Percentiles rank a stretch among this genome's conserved stretches.
Evolutionary conservation across 2,113 vertebrate genomes (phyloP).

Genomic region (Gambusia holbrooki): DNA sequence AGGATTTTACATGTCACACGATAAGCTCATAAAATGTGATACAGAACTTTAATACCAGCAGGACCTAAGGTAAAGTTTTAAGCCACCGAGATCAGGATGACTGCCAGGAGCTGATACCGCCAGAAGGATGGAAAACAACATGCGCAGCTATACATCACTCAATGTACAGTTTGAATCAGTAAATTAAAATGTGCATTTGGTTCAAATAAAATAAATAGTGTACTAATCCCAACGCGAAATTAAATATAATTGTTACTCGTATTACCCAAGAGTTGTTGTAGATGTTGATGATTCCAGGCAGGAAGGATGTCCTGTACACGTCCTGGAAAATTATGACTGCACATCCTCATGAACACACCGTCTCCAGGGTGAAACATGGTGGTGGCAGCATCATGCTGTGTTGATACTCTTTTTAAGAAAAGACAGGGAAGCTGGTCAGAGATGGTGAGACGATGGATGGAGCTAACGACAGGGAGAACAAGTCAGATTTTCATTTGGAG

Average conservation of each 20-base stretch:
- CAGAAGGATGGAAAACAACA: neutral
- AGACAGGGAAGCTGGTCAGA: neutral
- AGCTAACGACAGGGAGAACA: neutral
- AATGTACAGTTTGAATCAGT: neutral
- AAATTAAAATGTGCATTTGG: neutral
- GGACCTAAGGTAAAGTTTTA: slow-evolving; percentile 17
- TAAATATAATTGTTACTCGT: too few species aligned
- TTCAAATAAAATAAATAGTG: too few species aligned
- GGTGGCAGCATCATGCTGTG: too few species aligned
- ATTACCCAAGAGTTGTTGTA: too few species aligned
- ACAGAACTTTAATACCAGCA: slow-evolving; percentile 5
- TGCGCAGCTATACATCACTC: neutral
- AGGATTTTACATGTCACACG: slow-evolving; percentile 43
- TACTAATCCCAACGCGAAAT: too few species aligned
- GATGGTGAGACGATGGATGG: too few species aligned
- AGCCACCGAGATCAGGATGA: neutral
- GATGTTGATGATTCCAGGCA: too few species aligned
- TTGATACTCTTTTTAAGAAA: neutral
- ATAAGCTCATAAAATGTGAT: slow-evolving; percentile 48
- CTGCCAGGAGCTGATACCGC: neutral
- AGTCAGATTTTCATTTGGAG: neutral
- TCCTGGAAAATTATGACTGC: neutral
- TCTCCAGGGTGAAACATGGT: too few species aligned
- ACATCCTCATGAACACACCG: neutral
- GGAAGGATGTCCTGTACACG: too few species aligned